These are phyloP conservation scores for Scotopteryx bipunctaria DNA, from an alignment of 2,888 invertebrate genomes.

Conservation along the genomic window DNA sequence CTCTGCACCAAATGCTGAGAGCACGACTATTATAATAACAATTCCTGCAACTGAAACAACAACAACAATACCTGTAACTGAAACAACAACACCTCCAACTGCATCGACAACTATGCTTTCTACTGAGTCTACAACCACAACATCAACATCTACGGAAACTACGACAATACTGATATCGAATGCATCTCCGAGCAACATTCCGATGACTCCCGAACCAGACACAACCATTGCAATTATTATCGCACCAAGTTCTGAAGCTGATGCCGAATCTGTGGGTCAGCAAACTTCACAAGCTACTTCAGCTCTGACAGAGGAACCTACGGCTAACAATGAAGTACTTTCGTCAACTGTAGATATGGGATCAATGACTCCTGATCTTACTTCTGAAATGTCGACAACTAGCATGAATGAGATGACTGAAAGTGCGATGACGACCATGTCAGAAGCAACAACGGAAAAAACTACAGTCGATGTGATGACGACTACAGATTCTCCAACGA, in stretches of 20 bases:
- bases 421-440: conserved; percentile 25
- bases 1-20: conserved; percentile 55
- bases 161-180: conserved; percentile 32
- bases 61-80: conserved; percentile 21
- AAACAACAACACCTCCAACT: conserved; percentile 12
- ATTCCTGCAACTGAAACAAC: conserved; percentile 21
- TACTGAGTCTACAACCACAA: conserved; percentile 8
- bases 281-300: conserved; percentile 43
- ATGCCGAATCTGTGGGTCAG: conserved; percentile 40
- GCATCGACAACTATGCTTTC: conserved; percentile 9
- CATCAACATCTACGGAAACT: conserved; percentile 34
- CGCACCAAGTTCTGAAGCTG: conserved; percentile 27
- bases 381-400: conserved; percentile 23
- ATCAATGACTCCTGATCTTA: conserved; percentile 16
- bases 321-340: conserved; percentile 51
- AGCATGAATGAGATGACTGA: conserved; percentile 29
- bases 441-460: conserved; percentile 24
- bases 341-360: conserved; percentile 38
- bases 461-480: conserved; percentile 36
- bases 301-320: conserved; percentile 47
- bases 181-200: conserved; percentile 24
- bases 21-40: conserved; percentile 38
- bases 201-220: conserved; percentile 22
- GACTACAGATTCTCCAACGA: conserved; percentile 39
- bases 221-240: conserved; percentile 31